These are phyloP conservation scores for Tachycineta bicolor DNA, from an alignment of 2,113 vertebrate genomes.

Conservation along the genomic window DNA sequence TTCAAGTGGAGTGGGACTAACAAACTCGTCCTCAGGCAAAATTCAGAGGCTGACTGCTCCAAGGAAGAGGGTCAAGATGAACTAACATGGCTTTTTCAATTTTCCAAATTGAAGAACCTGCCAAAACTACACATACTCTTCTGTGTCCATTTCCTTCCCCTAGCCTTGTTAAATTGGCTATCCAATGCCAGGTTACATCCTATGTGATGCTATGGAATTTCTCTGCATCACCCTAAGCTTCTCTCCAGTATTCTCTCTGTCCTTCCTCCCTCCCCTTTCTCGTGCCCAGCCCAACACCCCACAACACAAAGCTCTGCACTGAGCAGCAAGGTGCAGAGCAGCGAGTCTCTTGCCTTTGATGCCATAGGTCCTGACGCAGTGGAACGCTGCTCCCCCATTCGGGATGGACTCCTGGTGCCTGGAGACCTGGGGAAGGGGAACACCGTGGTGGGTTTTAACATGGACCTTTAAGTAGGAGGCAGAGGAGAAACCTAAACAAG, in stretches of 20 bases:
- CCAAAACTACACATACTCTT: neutral
- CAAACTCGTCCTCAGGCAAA: neutral
- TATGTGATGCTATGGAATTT: neutral
- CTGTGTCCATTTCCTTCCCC: neutral
- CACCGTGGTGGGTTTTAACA: constrained; percentile 99
- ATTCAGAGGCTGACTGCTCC: neutral
- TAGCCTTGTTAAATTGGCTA: neutral
- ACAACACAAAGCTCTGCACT: constrained; percentile 71
- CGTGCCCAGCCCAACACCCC: constrained; percentile 60
- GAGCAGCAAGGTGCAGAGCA: constrained; percentile 83
- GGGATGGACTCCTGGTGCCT: constrained; percentile 93
- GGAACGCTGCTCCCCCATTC: constrained; percentile 97
- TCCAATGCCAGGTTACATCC: neutral
- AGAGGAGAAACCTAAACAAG: constrained; percentile 99
- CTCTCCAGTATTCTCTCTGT: neutral
- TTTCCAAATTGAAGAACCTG: neutral
- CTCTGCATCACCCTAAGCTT: constrained; percentile 3
- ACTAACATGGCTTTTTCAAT: neutral
- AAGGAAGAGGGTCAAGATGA: neutral
- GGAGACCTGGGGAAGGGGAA: constrained; percentile 95
- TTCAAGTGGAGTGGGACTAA: neutral
- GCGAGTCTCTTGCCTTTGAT: constrained; percentile 98
- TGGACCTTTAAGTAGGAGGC: constrained; percentile 99
- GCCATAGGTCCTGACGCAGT: constrained; percentile 98
- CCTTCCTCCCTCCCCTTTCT: constrained; percentile 59